phyloP scores from a whole-genome alignment of 2,113 vertebrate genomes.

The Bucco capensis region DNA sequence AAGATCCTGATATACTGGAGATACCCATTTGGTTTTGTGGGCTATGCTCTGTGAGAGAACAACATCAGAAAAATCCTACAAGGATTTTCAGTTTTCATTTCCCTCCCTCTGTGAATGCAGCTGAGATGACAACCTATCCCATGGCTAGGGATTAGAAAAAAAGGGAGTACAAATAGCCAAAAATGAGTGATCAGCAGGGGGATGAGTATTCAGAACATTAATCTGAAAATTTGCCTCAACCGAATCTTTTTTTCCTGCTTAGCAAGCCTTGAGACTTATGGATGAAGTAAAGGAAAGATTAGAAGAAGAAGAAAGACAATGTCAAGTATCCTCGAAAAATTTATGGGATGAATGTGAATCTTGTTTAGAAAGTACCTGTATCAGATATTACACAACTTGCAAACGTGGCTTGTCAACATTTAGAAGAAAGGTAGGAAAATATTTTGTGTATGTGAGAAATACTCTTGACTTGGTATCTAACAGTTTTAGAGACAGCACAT shows the following conservation, averaged over 20 bases:
- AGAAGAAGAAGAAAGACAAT: slow-evolving; percentile 82
- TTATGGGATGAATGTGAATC: slow-evolving; percentile 84
- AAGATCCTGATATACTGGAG: neutral
- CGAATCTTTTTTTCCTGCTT: neutral
- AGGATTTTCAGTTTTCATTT: neutral
- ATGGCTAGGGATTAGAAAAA: neutral
- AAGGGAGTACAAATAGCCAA: neutral
- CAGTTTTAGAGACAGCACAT: neutral
- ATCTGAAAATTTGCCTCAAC: neutral
- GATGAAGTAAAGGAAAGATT: slow-evolving; percentile 85
- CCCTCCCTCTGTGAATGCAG: neutral
- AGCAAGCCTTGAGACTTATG: slow-evolving; percentile 83
- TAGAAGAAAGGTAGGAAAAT: slow-evolving; percentile 76
- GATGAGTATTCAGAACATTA: neutral
- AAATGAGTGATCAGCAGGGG: neutral
- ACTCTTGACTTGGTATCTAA: neutral
- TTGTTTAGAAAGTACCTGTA: slow-evolving; percentile 85
- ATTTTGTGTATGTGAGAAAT: neutral
- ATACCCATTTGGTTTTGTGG: neutral
- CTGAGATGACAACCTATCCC: neutral
- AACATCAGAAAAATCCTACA: neutral
- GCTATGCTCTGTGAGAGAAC: neutral
- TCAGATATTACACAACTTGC: slow-evolving; percentile 82
- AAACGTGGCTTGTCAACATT: slow-evolving; percentile 73
- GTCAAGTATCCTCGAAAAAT: slow-evolving; percentile 75